A percentile compares a stretch with the other conserved stretches of the same genome.
These are phyloP conservation scores for Lytechinus variegatus DNA, from an alignment of 35 echinoderm and acorn worm species.

Conservation along the genomic window DNA sequence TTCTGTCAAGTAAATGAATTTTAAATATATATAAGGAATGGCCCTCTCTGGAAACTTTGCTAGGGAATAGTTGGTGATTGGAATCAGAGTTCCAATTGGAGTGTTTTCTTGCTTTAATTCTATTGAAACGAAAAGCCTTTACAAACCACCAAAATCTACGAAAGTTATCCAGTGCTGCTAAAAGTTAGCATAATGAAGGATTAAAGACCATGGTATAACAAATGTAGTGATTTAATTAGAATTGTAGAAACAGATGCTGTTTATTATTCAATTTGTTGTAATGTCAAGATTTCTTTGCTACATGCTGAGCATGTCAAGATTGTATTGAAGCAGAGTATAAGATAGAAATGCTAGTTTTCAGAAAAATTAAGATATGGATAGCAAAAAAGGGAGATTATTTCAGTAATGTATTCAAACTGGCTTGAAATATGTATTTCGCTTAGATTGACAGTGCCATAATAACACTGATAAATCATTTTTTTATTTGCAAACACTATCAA, in stretches of 20 bases:
- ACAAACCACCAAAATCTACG: not conserved
- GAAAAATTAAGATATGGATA: not conserved
- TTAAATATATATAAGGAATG: not conserved
- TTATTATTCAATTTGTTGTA: not conserved
- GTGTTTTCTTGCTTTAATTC: not conserved
- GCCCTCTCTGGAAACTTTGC: not conserved
- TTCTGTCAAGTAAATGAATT: not conserved
- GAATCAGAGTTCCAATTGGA: not conserved
- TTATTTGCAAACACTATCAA: not conserved
- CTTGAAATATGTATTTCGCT: not conserved
- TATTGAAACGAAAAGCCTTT: not conserved
- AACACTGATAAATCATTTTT: not conserved
- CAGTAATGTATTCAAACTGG: not conserved
- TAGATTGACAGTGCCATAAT: not conserved
- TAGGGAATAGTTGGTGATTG: not conserved
- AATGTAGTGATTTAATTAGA: not conserved
- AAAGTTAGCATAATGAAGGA: not conserved
- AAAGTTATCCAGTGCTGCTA: not conserved
- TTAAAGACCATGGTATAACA: not conserved
- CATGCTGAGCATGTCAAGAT: not conserved
- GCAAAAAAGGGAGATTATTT: not conserved
- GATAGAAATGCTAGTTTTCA: not conserved
- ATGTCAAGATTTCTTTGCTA: slow-evolving; percentile 4
- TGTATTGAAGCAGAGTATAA: slow-evolving; percentile 13
- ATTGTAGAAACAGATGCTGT: not conserved